A percentile compares a stretch with the other conserved stretches of the same genome.
These are phyloP conservation scores for Phyllostomus discolor DNA, from an alignment of 2,113 vertebrate genomes.

Conservation along the genomic window DNA sequence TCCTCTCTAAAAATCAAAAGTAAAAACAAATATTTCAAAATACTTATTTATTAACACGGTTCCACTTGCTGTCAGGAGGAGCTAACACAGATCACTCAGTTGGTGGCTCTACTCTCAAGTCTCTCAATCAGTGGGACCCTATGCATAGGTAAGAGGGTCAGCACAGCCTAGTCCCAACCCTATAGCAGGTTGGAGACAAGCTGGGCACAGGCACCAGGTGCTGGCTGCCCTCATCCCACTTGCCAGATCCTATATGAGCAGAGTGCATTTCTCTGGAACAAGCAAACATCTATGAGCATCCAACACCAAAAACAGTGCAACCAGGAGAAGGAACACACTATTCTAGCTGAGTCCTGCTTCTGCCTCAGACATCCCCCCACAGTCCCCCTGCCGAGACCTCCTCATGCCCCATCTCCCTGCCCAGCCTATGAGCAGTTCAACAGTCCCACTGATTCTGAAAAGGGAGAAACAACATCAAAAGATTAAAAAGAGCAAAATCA, in stretches of 20 bases:
- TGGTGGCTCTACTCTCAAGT: background rate
- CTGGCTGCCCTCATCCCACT: slow-evolving; percentile 21
- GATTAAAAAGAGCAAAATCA: background rate
- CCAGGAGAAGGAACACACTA: slow-evolving; percentile 59
- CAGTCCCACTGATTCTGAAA: slow-evolving; percentile 44
- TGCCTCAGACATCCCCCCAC: background rate
- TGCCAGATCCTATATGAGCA: slow-evolving; percentile 32
- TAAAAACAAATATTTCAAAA: background rate
- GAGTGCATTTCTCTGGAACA: slow-evolving; percentile 60
- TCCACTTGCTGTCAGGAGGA: background rate
- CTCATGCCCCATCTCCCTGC: background rate
- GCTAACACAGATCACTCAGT: background rate
- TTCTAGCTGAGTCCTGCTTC: slow-evolving; percentile 40
- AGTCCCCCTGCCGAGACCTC: background rate
- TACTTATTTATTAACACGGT: background rate
- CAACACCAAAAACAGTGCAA: slow-evolving; percentile 76
- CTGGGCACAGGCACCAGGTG: background rate
- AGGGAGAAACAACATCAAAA: background rate
- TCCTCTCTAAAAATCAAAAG: no score
- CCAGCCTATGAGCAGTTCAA: slow-evolving; percentile 36
- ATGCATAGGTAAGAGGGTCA: background rate
- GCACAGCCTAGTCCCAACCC: background rate
- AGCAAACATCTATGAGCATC: slow-evolving; percentile 49
- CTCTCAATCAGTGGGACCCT: background rate
- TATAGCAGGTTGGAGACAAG: background rate